Base-by-base conservation (phyloP, 2,797 vertebrate genomes). In the Ctenosaura bakeri region DNA sequence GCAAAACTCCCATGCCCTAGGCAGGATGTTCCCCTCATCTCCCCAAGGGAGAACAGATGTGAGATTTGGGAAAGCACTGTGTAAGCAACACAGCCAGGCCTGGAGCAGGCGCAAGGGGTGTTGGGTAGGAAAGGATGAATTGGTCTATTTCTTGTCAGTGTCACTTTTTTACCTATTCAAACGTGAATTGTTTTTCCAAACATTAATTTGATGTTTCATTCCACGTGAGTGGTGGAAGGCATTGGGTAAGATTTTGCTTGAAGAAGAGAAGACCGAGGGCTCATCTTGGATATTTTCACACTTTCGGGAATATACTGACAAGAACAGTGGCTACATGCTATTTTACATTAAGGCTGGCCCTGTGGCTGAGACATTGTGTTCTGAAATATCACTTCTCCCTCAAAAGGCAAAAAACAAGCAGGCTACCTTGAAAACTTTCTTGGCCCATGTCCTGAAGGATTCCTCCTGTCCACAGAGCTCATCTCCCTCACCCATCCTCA, bases 401-500 rank as follows among this genome's bases (percentile, higher is more conserved):
- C 32, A 0, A 13, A 52, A 85, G 85, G 13, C 50, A 5, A n/a
- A 22, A 78, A 71, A n/a, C 38, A 62, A 76, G 86, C 24, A 0
- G 88, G 32, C 94, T 97, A 99, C 99, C 99, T 99, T 99, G 96
- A 99, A 99, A 95, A 99, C 99, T 95, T 99, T 99, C 96, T 98
- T 99, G 96, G 99, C 99, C 99, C 99, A 99, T 88, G 98, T 99
- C 96, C 99, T 98, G 97, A 99, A 99, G 83, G 99, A 98, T 95
- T 99, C 99, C 96, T 99, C 99, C 93, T 99, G 99, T 91, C 99
- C 99, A 4, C 99, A 99, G 93, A 99, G 98, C 97, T 99, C 99
- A 1, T 99, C 99, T 52, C 99, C 99, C 79, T 99, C 99, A 83
- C 98, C 98, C 99, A 99, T 99, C 96, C 98, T 98, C 93, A 99